Evolutionary conservation across 2,113 vertebrate genomes (phyloP), one percentile per base, ranked within the genome.

Genomic region (Pachyramphus minor): DNA sequence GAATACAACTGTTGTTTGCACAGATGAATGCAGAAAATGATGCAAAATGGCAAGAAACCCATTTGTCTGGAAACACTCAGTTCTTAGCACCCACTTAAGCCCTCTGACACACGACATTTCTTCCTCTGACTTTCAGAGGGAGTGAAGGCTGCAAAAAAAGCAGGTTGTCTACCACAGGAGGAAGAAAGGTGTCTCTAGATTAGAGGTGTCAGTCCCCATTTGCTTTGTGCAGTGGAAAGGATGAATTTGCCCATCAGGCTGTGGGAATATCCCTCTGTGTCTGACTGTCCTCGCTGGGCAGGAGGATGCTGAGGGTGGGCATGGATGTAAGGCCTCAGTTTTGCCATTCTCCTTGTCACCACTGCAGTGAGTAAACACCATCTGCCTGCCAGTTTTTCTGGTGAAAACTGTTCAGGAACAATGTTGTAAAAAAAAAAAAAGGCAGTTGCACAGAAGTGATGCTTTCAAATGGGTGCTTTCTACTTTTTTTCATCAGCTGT

Each of bases 41-140:
- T 60, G 90, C n/a, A 92, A 87, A 69, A 76, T 42, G 78, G 78
- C 88, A 76, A 62, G 88, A 79, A 92, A 53, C 45, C 35, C 79
- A 21, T 75, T 62, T 37, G 50, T 44, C 79, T 91, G 94, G 78
- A 73, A 90, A 62, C 37, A 56, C 14, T 2, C 73, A 76, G 52
- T 63, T 53, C 62, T 75, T 82, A 75, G 82, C 79, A 44, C 74
- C 90, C 66, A 17, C 87, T 67, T 41, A 42, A 59, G 87, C 53
- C 87, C 69, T 84, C 95, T 81, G 92, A 71, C 77, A 89, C 33
- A 10, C 21, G 80, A 30, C 20, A 11, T 52, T 72, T 69, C 72
- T 49, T 78, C 18, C n/a, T 49, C 69, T 19, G 92, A 59, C n/a
- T 31, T 75, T 39, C 87, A 63, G 49, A 80, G 83, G 83, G 33